Evolutionary conservation across 2,113 vertebrate genomes (phyloP).

Genomic region (Sinocyclocheilus grahami): DNA sequence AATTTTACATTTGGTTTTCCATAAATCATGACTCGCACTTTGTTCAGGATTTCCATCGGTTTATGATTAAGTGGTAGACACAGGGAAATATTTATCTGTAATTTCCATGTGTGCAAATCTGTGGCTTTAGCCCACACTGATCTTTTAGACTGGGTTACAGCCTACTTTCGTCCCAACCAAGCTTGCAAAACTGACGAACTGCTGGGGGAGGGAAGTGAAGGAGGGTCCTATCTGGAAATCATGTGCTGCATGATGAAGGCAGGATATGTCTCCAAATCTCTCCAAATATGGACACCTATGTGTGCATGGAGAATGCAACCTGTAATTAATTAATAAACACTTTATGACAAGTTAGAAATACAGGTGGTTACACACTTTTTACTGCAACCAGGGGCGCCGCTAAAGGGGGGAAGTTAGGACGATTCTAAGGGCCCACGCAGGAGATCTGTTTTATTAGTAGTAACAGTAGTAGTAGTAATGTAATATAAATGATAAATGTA

Average conservation of each 20-base stretch:
- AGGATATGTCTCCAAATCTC: not conserved
- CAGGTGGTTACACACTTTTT: not conserved
- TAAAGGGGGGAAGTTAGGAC: too few relatives aligned
- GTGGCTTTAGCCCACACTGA: not conserved
- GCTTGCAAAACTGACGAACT: not conserved
- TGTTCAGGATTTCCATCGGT: conserved; percentile 42
- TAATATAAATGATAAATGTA: too few relatives aligned
- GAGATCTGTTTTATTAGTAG: too few relatives aligned
- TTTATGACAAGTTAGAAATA: not conserved
- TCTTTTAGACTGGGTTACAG: conserved; percentile 6
- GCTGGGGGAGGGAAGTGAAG: not conserved
- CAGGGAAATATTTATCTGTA: not conserved
- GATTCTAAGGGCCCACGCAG: too few relatives aligned
- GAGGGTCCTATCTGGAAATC: conserved; percentile 29
- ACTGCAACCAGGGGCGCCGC: too few relatives aligned
- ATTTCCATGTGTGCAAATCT: conserved; percentile 14
- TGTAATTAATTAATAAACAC: not conserved
- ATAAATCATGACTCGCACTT: conserved; percentile 27
- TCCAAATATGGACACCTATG: conserved; percentile 27
- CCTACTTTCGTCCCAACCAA: conserved; percentile 25
- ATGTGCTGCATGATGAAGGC: not conserved
- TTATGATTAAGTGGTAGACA: conserved; percentile 17
- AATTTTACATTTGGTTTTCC: not conserved
- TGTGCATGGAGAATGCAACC: not conserved
- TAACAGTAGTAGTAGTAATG: too few relatives aligned